Evolutionary conservation across 2,797 vertebrate genomes (phyloP), one percentile per base, ranked within the genome.

Genomic region (Gambusia yucatana): DNA sequence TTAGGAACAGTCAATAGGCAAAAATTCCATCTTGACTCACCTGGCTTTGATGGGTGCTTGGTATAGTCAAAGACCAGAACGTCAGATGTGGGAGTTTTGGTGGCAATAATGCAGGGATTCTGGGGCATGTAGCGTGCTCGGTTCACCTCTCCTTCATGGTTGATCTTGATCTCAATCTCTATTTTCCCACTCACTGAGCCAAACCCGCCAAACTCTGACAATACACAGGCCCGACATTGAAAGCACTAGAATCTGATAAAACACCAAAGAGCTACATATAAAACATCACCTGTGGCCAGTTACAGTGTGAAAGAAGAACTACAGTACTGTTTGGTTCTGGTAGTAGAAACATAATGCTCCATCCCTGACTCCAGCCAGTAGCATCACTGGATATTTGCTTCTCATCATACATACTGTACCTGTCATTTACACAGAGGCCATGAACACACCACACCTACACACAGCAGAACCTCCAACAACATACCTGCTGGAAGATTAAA

Each of bases 121-220:
- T 99, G 97, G 0, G 96, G 97, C 97, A 99, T 98, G 89, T 98
- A 99, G 52, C 96, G 95, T 39, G 98, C 98, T 79, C 96, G 93
- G 91, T 99, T 99, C 77, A 98, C 98, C 90, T 99, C 98, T 80
- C 98, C 97, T 88, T 99, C 97, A 0, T 98, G 97, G 91, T 98
- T 99, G 81, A 99, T 99, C 94, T 98, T 98, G 87, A 98, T 97
- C 92, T 98, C 97, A 0, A 96, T 97, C 93, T 98, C 98, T 9
- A 98, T 98, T 93, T 97, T 98, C 48, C 97, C 97, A 77, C 96
- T 97, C 65, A 97, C 97, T 17, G 97, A 98, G 79, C 98, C 97
- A 93, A 99, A 98, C 76, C 97, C 98, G 75, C 96, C 97, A 90
- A 98, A 97, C 88, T 98, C 98, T 98, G 86, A 81, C 36, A 25